Percentiles rank a stretch among this genome's conserved stretches.
phyloP scores from a whole-genome alignment of 2,888 invertebrate species.

The Allolobophora icterica region DNA sequence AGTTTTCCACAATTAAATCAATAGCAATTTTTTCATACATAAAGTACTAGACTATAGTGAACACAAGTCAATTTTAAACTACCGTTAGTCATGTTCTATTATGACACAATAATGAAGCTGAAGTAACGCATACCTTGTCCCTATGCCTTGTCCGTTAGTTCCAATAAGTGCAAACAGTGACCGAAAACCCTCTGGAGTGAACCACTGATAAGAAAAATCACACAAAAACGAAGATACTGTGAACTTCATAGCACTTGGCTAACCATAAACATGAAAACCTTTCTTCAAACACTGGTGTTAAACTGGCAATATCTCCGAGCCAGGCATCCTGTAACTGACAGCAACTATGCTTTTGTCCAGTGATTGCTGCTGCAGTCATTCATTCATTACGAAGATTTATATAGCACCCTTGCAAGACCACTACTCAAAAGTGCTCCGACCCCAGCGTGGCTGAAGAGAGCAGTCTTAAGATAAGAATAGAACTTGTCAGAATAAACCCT shows the following conservation, averaged over 20 bases:
- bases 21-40: background rate
- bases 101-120: background rate
- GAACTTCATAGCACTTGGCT: background rate
- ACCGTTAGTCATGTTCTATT: background rate
- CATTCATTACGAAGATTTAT: too few species aligned
- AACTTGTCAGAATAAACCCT: too few species aligned
- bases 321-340: background rate
- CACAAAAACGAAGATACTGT: background rate
- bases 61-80: too few species aligned
- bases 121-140: conserved; percentile 70
- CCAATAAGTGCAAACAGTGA: conserved; percentile 76
- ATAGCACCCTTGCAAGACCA: too few species aligned
- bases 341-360: too few species aligned
- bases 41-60: background rate
- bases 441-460: too few species aligned
- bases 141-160: conserved; percentile 94
- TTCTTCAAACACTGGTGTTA: background rate
- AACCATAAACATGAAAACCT: background rate
- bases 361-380: too few species aligned
- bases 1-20: background rate
- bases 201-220: conserved; percentile 66
- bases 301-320: background rate
- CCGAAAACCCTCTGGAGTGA: conserved; percentile 84
- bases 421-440: too few species aligned
- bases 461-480: too few species aligned